Evolutionary conservation across 1,140 invertebrate genomes (phyloP), one percentile per base, ranked within the genome.

Genomic region (Drosophila neocordata): DNA sequence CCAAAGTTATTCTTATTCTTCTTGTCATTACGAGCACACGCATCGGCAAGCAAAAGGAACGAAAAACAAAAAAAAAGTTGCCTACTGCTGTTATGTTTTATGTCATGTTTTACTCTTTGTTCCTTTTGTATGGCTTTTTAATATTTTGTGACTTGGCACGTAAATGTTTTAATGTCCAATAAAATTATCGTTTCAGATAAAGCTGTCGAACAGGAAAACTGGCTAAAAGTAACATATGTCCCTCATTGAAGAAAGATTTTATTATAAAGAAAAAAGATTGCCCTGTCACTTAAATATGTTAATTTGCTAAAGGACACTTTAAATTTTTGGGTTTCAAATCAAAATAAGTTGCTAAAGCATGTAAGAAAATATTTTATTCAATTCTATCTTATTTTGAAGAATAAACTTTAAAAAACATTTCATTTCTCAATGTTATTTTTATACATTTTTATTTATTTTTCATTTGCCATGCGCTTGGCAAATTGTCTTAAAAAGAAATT

Each of bases 101-200:
- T 87, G 70, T 61, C 65, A 69, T 77, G 78, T 82, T 85, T 60
- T 65, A 9, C 34, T 34, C 15, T 55, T 15, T 55, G 15, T 34
- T 34, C 4, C 9, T 31, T 15, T 13, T 68, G 57, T 58, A 85
- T 87, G 79, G 67, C 78, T 82, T 85, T 85, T 85, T 87, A 85
- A 85, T 85, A 81, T 85, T 71, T 68, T 69, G 64, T 71, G 65
- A 77, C 73, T 74, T 71, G 78, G 73, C 81, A 85, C 81, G 81
- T 85, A 87, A 69, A 74, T 82, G 70, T 87, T 82, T 85, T 85
- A 87, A 85, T 78, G 82, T 78, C 82, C 67, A 82, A 87, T 85
- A 75, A 85, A 85, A 82, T 87, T 69, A 87, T 85, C 82, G 65
- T 87, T 71, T 65, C 61, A 65, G 67, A 87, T 87, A 87, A 87